Percentiles rank a stretch among this genome's conserved stretches.
Conservation (phyloP, 2,797 vertebrate species). For the Premnoplex brunnescens region DNA sequence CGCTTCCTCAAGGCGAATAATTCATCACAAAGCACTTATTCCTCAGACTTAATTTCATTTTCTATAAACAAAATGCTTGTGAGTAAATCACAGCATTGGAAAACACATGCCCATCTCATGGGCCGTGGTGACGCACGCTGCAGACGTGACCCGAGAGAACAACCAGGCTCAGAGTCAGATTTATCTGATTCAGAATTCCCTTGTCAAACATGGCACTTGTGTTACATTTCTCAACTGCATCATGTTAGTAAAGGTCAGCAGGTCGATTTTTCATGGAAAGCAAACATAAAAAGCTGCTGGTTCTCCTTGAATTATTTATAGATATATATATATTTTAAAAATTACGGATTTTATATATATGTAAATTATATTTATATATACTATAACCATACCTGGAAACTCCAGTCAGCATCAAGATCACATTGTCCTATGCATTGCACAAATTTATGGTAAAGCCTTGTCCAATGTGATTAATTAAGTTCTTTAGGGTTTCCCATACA, state of each 20-base stretch:
- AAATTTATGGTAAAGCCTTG: background rate
- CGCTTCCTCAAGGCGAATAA: constrained; percentile 18
- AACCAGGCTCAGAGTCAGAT: constrained; percentile 3
- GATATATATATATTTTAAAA: background rate
- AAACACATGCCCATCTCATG: background rate
- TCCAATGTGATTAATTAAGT: background rate
- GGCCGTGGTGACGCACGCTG: background rate
- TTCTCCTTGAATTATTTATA: background rate
- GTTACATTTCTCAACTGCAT: background rate
- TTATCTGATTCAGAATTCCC: constrained; percentile 16
- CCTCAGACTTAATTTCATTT: constrained; percentile 49
- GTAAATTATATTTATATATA: background rate
- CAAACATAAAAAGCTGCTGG: background rate
- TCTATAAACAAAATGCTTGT: constrained; percentile 31
- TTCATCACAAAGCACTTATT: constrained; percentile 27
- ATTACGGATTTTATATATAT: background rate
- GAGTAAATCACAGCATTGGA: constrained; percentile 1
- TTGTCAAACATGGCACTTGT: background rate
- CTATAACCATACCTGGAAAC: background rate
- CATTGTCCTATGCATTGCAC: background rate
- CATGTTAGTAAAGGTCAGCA: background rate
- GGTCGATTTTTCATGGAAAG: background rate
- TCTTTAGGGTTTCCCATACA: background rate
- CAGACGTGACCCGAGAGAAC: background rate
- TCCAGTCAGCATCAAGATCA: background rate